Percentiles rank a stretch among this genome's conserved stretches.
phyloP scores from a whole-genome alignment of 2,888 invertebrate species.

The Pheosia tremula region DNA sequence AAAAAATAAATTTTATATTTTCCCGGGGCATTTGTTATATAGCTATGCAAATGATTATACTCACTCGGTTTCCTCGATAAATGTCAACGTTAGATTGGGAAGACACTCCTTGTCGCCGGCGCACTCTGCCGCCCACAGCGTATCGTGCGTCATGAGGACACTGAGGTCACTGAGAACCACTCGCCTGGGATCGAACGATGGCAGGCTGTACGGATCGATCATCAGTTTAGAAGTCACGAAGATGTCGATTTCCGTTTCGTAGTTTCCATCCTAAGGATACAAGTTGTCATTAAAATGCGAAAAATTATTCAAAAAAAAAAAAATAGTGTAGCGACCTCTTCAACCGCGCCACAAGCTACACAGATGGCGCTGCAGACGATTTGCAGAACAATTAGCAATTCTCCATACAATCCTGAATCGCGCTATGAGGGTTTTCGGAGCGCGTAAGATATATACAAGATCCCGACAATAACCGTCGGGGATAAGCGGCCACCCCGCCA shows the following conservation, averaged over 20 bases:
- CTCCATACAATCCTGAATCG: too few species aligned
- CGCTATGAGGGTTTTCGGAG: too few species aligned
- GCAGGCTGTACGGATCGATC: conserved; percentile 23
- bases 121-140: conserved; percentile 47
- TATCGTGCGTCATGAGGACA: conserved; percentile 10
- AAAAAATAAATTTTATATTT: too few species aligned
- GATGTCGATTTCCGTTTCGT: conserved; percentile 42
- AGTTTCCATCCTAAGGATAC: conserved; percentile 40
- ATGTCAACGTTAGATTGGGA: conserved; percentile 32
- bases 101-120: conserved; percentile 27
- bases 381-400: too few species aligned
- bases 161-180: conserved; percentile 50
- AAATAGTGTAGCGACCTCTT: too few species aligned
- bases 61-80: conserved; percentile 32
- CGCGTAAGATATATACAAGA: too few species aligned
- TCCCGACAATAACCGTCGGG: too few species aligned
- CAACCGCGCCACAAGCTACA: too few species aligned
- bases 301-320: too few species aligned
- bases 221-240: conserved; percentile 37
- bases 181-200: conserved; percentile 24
- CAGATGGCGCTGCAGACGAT: too few species aligned
- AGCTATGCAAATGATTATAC: conserved; percentile 8
- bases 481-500: too few species aligned
- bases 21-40: too few species aligned
- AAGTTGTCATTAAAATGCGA: neutral